Percentiles rank a stretch among this genome's conserved stretches.
These are phyloP conservation scores for Noctua pronuba DNA, from an alignment of 2,888 invertebrate genomes.

Conservation along the genomic window DNA sequence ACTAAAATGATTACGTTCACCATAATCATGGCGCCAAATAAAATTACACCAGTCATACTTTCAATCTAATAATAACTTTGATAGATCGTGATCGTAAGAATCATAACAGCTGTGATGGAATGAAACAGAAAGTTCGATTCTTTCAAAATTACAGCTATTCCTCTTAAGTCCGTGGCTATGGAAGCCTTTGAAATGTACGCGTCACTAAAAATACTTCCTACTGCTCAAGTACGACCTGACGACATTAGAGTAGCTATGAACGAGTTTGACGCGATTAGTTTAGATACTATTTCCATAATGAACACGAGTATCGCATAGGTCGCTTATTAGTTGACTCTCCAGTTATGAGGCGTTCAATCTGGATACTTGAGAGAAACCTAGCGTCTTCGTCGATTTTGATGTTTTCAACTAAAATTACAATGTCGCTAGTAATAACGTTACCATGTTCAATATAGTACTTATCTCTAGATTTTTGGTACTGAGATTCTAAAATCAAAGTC, in stretches of 20 bases:
- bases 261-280: conserved; percentile 50
- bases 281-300: conserved; percentile 36
- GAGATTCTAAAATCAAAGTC: not conserved
- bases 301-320: not conserved
- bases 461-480: not conserved
- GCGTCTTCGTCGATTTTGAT: not conserved
- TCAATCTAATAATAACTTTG: conserved; percentile 40
- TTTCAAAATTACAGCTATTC: conserved; percentile 47
- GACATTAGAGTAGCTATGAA: conserved; percentile 28
- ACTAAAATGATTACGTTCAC: conserved; percentile 22
- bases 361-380: not conserved
- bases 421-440: not conserved
- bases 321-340: not conserved
- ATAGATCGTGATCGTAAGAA: conserved; percentile 43
- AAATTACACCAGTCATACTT: conserved; percentile 31
- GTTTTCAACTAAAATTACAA: not conserved
- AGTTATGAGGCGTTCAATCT: not conserved
- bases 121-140: conserved; percentile 35
- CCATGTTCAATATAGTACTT: not conserved
- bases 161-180: conserved; percentile 46
- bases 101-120: conserved; percentile 11
- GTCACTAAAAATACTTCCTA: conserved; percentile 71
- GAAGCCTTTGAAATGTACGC: conserved; percentile 74
- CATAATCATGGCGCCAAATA: conserved; percentile 43
- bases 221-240: conserved; percentile 39